Conservation (phyloP, 2,113 vertebrate genomes). For the Nothobranchius kuhntae region DNA sequence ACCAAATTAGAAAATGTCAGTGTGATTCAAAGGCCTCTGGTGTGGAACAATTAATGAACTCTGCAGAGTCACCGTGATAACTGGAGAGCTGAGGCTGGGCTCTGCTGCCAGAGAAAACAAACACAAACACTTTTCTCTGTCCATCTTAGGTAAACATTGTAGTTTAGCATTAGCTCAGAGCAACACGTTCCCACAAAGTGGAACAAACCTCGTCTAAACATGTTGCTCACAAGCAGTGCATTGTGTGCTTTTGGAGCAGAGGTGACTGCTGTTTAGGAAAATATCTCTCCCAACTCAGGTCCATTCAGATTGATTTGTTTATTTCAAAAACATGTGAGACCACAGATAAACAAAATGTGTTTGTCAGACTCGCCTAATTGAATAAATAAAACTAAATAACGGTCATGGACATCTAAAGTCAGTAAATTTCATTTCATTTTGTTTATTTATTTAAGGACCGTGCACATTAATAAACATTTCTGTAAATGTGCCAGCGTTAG, state of each 20-base stretch:
- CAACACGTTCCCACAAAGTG: constrained; percentile 22
- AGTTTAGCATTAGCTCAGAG: constrained; percentile 27
- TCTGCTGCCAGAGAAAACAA: constrained; percentile 40
- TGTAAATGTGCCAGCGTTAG: too few species aligned
- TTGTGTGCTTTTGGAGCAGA: constrained; percentile 7
- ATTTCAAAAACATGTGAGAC: too few species aligned
- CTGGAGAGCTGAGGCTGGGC: constrained; percentile 30
- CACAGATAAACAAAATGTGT: too few species aligned
- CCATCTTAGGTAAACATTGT: constrained; percentile 38
- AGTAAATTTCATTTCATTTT: too few species aligned
- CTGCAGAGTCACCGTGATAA: constrained; percentile 50
- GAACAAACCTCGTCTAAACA: constrained; percentile 22
- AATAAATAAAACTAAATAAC: too few species aligned
- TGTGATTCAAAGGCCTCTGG: constrained; percentile 55
- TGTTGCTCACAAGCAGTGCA: constrained; percentile 4
- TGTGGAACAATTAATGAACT: constrained; percentile 64
- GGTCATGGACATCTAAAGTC: too few species aligned
- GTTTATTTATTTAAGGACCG: too few species aligned
- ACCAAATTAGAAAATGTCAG: constrained; percentile 66
- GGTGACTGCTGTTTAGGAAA: too few species aligned
- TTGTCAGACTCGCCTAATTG: too few species aligned
- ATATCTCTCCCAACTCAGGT: too few species aligned
- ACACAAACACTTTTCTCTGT: constrained; percentile 37
- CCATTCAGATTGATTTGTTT: too few species aligned
- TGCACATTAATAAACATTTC: too few species aligned